Percentiles rank a stretch among this genome's conserved stretches.
Conservation (phyloP, 37 sponge, comb jelly and placozoan genomes). For the Eunapius fragilis region DNA sequence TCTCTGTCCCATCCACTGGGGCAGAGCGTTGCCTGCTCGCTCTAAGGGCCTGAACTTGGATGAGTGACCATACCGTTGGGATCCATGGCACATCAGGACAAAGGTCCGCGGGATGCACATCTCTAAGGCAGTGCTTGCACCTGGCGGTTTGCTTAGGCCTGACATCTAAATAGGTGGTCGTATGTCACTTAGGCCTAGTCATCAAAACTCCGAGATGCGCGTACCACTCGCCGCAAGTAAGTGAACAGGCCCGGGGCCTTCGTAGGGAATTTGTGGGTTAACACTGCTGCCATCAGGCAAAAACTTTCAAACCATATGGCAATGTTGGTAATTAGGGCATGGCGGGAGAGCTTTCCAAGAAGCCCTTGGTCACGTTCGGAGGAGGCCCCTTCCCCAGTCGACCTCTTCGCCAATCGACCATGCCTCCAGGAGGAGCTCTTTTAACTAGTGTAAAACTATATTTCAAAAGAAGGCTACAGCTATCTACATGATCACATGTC, state of each 20-base stretch:
- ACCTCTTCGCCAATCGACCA: too few relatives aligned
- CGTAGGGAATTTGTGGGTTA: neutral
- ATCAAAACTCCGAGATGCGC: neutral
- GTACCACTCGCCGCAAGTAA: neutral
- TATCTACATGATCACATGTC: too few relatives aligned
- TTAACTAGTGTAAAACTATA: too few relatives aligned
- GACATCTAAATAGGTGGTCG: constrained; percentile 7
- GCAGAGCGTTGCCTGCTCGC: too few relatives aligned
- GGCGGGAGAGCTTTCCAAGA: neutral
- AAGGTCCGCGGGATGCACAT: too few relatives aligned
- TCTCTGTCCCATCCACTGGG: too few relatives aligned
- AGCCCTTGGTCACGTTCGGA: neutral
- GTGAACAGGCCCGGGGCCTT: neutral
- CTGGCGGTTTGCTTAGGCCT: neutral
- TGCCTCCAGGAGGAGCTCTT: too few relatives aligned
- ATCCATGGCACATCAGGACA: too few relatives aligned
- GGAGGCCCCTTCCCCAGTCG: constrained; percentile 47
- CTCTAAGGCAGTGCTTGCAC: neutral
- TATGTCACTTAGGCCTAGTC: constrained; percentile 17
- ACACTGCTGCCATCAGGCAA: neutral
- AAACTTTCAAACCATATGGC: neutral
- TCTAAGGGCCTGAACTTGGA: too few relatives aligned
- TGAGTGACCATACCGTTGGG: too few relatives aligned
- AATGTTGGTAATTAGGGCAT: neutral
- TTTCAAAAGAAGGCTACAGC: too few relatives aligned